Conservation (phyloP, 2,888 invertebrate genomes). For the Hydrotaea cyrtoneurina region DNA sequence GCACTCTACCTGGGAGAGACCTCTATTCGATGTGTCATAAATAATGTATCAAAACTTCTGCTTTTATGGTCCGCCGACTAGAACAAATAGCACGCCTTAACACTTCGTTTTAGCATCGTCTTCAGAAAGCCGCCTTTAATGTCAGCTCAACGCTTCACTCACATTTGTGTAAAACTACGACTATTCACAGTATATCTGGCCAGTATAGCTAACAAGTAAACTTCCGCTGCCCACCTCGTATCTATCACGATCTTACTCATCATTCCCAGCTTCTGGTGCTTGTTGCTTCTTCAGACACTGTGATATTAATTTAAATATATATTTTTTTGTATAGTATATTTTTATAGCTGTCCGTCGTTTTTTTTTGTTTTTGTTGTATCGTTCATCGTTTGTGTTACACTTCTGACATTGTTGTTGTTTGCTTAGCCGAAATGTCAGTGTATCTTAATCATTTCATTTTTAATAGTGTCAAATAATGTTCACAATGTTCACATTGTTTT, state of each 20-base stretch:
- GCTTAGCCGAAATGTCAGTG: slow-evolving; percentile 7
- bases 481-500: slow-evolving; percentile 6
- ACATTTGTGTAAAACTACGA: too few relatives aligned
- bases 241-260: not conserved
- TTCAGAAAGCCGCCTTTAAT: too few relatives aligned
- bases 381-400: not conserved
- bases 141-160: too few relatives aligned
- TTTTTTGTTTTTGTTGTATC: not conserved
- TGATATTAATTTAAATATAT: not conserved
- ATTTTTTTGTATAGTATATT: not conserved
- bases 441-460: not conserved
- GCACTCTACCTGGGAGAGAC: too few relatives aligned
- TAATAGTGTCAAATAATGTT: not conserved
- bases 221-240: not conserved
- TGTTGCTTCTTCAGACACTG: not conserved
- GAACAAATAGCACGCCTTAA: too few relatives aligned
- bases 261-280: not conserved
- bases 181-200: too few relatives aligned
- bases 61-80: too few relatives aligned
- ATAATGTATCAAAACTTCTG: too few relatives aligned
- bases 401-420: slow-evolving; percentile 30
- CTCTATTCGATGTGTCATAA: too few relatives aligned
- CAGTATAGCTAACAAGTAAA: not conserved
- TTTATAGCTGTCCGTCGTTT: not conserved
- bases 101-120: too few relatives aligned